phyloP scores from a whole-genome alignment of 1,140 invertebrate species.

The Polypedilum vanderplanki region DNA sequence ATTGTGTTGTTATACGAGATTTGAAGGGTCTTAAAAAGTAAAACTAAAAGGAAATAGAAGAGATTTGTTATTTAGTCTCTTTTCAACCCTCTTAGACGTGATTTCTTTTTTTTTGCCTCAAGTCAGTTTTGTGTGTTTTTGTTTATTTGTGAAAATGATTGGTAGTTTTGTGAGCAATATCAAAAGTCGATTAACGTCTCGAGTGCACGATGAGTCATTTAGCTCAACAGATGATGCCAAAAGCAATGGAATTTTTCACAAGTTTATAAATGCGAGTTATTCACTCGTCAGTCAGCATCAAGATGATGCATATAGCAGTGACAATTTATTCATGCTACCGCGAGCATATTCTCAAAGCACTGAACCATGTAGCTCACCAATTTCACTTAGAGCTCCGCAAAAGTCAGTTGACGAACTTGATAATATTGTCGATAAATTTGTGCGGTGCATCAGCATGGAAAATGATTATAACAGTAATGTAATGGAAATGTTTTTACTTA shows the following conservation, averaged over 20 bases:
- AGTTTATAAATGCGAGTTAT: background rate
- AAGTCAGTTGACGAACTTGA: constrained; percentile 34
- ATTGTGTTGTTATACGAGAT: no score
- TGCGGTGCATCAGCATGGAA: constrained; percentile 52
- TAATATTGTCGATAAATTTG: constrained; percentile 60
- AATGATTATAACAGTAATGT: constrained; percentile 39
- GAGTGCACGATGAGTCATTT: constrained; percentile 1
- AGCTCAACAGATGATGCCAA: background rate
- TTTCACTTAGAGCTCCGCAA: background rate
- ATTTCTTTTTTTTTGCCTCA: background rate
- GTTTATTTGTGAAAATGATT: background rate
- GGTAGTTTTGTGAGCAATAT: constrained; percentile 15
- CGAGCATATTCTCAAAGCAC: constrained; percentile 32
- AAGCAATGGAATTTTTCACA: background rate
- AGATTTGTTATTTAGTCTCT: background rate
- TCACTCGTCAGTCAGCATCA: constrained; percentile 15
- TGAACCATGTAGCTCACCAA: constrained; percentile 29
- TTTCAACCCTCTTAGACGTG: constrained; percentile 3
- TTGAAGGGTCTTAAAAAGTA: background rate
- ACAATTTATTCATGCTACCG: constrained; percentile 32
- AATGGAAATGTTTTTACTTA: constrained; percentile 28
- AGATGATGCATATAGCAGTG: background rate
- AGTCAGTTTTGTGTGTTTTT: background rate
- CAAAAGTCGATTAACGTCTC: background rate
- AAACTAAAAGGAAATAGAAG: background rate